Conservation (phyloP, 2,888 invertebrate species). For the Agrochola macilenta region DNA sequence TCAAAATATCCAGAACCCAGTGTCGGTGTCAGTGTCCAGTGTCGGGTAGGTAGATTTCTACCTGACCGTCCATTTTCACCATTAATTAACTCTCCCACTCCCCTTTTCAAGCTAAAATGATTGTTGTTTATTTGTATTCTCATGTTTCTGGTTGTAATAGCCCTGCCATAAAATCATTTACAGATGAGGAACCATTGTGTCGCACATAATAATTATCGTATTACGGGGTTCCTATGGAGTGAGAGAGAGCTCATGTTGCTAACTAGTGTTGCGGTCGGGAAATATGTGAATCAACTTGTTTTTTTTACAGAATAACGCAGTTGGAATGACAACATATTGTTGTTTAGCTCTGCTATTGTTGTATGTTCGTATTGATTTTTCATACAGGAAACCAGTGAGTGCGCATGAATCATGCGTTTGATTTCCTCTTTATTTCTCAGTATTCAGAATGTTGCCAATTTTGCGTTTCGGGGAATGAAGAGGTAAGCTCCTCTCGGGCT, state of each 20-base stretch:
- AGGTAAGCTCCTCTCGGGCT: neutral
- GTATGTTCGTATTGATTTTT: neutral
- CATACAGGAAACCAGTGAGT: neutral
- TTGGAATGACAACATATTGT: conserved; percentile 11
- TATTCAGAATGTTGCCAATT: neutral
- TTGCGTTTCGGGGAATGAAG: neutral
- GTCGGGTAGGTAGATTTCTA: too few species aligned
- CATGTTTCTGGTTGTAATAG: neutral
- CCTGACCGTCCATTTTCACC: neutral
- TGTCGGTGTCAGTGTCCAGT: too few species aligned
- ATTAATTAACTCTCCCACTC: neutral
- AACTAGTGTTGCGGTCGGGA: conserved; percentile 73
- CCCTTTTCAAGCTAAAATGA: neutral
- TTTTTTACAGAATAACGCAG: conserved; percentile 8
- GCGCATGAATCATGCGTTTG: neutral
- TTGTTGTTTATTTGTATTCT: neutral
- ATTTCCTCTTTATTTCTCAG: neutral
- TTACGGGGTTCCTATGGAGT: conserved; percentile 69
- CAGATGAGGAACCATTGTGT: conserved; percentile 78
- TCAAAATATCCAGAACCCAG: neutral
- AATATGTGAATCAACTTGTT: conserved; percentile 71
- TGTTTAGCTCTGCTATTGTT: conserved; percentile 20
- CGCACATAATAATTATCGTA: conserved; percentile 75
- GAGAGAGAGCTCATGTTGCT: conserved; percentile 73
- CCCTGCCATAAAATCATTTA: conserved; percentile 29